Evolutionary conservation across 23 tunicate genomes (phyloP), one percentile per base, ranked within the genome.

Genomic region (Halocynthia roretzi): DNA sequence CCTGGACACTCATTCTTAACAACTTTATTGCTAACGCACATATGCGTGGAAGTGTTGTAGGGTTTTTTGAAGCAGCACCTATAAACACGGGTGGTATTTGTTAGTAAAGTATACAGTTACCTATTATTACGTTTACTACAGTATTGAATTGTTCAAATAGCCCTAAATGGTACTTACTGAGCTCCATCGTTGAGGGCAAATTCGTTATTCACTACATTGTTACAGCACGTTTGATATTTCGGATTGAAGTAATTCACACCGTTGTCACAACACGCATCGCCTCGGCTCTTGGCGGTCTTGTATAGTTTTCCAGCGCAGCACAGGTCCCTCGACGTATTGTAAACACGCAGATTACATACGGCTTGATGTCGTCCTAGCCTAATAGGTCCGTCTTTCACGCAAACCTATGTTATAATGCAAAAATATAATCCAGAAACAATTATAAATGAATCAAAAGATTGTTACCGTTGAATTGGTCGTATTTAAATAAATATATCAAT

Each of bases 301-400:
- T 67, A 52, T 31, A 65, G 31, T 21, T 68, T 70, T 21, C 74
- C 76, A 8, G 65, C 75, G 76, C 83, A 80, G 40, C 83, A 80
- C 75, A 80, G 49, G 5, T 80, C 83, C 61, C 68, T 68, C 9
- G 67, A 23, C n/a, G 75, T 67, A 52, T 80, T 67, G 76, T 68
- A 80, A 22, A 53, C 54, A 4, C 7, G 53, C 7, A 48, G 10
- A 19, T 76, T 76, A 51, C 83, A 80, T 22, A 80, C 54, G 9
- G 56, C 83, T 50, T 80, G 76, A 10, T 21, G 58, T 7, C 66
- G 63, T 15, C 60, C 75, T 14, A 80, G 74, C 17, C 21, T 56
- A 6, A 15, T 0, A 11, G 70, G 66, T 68, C 73, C 71, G 50
- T 50, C 51, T 31, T 54, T n/a, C 14, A 18, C 40, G 76, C 83